Base-by-base conservation (phyloP, 2,797 vertebrate genomes). In the Taeniopygia guttata region DNA sequence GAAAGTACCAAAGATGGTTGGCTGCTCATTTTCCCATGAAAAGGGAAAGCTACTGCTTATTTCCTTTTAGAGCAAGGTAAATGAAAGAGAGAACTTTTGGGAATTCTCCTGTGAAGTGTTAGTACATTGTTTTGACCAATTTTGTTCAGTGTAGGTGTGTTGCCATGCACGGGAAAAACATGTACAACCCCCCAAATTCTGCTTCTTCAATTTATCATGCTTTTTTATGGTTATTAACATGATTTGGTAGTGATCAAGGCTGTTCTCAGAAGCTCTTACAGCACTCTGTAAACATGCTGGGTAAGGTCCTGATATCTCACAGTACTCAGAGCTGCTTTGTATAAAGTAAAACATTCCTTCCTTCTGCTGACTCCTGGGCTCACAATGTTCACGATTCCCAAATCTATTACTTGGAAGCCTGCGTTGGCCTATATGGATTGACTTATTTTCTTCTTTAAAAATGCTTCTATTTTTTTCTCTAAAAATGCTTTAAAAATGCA, bases 381-480 rank as follows among this genome's bases (percentile, higher is more conserved):
- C 4, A 4, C 10, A 6, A 4, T 0, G 1, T 75, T 80, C 4
- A 2, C 16, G 11, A 32, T 54, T 89, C 26, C 38, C 0, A 0
- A 75, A 36, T 63, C 15, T 51, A 1, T 40, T 38, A 12, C 23
- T 56, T 77, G 16, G 46, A 76, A 91, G 23, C 19, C 43, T 66
- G 7, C 0, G 0, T 5, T 73, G 43, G 40, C 0, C 1, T 36
- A 3, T 9, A 22, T 7, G 16, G n/a, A 38, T 49, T 76, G 1
- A 15, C 5, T 72, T 59, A 1, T 60, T 22, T 58, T 43, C 26
- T 55, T 59, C 16, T 67, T 72, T 32, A 22, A 68, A 89, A 85
- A 66, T 46, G 4, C 62, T 87, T 55, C 40, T 59, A 1, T 60
- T 22, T 58, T 43, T 26, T 55, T 59, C 16, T 67, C 70, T 32